Percentiles rank a stretch among this genome's conserved stretches.
These are phyloP conservation scores for Tachina fera DNA, from an alignment of 2,888 invertebrate genomes.

Conservation along the genomic window DNA sequence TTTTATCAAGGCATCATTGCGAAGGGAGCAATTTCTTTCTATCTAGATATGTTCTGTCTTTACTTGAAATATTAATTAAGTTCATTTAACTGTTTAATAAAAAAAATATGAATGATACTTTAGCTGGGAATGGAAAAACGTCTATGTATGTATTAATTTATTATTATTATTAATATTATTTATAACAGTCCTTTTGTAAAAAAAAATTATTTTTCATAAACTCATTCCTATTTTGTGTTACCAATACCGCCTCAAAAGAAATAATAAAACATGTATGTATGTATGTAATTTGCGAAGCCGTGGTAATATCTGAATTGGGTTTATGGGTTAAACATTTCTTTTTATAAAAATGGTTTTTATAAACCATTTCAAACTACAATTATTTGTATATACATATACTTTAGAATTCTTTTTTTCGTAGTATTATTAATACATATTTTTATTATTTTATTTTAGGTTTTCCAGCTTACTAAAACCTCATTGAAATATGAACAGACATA, in stretches of 20 bases:
- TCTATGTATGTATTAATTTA: not conserved
- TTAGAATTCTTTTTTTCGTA: too few species aligned
- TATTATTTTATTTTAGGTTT: constrained; percentile 78
- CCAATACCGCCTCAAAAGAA: not conserved
- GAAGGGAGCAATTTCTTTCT: too few species aligned
- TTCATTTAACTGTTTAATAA: too few species aligned
- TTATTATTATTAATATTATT: not conserved
- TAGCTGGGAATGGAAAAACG: too few species aligned
- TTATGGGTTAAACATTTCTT: not conserved
- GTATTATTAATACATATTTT: constrained; percentile 42
- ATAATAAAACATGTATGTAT: too few species aligned
- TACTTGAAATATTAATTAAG: too few species aligned
- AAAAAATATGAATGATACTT: too few species aligned
- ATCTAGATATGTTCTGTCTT: too few species aligned
- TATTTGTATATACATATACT: constrained; percentile 6
- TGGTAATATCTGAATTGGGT: not conserved
- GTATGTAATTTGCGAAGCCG: not conserved
- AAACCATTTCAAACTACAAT: not conserved
- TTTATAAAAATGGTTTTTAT: not conserved
- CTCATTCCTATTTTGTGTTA: not conserved
- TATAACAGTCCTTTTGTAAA: too few species aligned
- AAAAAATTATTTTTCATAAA: not conserved
- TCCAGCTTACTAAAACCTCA: constrained; percentile 76
- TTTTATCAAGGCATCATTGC: too few species aligned
- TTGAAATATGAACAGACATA: constrained; percentile 39